Base-by-base conservation (phyloP, 1,140 invertebrate genomes). In the Hyles vespertilio region DNA sequence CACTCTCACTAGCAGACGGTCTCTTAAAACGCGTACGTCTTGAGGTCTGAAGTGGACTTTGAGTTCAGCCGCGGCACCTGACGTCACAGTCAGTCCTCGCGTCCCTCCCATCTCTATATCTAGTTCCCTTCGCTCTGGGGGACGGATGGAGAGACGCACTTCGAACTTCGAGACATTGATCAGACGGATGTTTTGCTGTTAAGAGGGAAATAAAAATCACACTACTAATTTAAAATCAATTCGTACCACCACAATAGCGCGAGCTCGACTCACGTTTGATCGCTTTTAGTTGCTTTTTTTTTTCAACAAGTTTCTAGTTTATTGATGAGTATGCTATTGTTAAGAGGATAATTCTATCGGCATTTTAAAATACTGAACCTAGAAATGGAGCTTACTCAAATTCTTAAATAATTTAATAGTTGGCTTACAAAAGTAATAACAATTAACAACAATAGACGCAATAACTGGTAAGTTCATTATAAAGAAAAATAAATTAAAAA, bases 21-120 rank as follows among this genome's bases (percentile, higher is more conserved):
- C 80, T 7, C 11, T 32, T 5, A 81, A 6, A 5, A 56, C 49
- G 22, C 70, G 66, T 2, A 77, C 74, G 51, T 80, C 73, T 3
- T 47, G 51, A 1, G 81, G 71, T 1, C 56, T 56, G 61, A 74
- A 82, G 48, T 74, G 68, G 1, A 84, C 61, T 11, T 45, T 61
- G 32, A 84, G 11, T 5, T 71, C 66, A 0, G 69, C 65, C 2
- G 64, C 63, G 2, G 78, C 65, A 5, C 80, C 78, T 0, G 82
- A 65, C 5, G 72, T 73, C 7, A 83, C 58, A 8, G 56, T 56
- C 10, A 66, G 56, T 5, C 64, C 64, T 1, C 63, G 63, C 10
- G 63, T 6, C 2, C 56, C 40, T 10, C 9, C 10, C 36, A 66
- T 9, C 55, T 63, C 51, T 11, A 68, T 32, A 9, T 56, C 33